Conservation (phyloP, 2,888 invertebrate species). For the Clistopyga incitator region DNA sequence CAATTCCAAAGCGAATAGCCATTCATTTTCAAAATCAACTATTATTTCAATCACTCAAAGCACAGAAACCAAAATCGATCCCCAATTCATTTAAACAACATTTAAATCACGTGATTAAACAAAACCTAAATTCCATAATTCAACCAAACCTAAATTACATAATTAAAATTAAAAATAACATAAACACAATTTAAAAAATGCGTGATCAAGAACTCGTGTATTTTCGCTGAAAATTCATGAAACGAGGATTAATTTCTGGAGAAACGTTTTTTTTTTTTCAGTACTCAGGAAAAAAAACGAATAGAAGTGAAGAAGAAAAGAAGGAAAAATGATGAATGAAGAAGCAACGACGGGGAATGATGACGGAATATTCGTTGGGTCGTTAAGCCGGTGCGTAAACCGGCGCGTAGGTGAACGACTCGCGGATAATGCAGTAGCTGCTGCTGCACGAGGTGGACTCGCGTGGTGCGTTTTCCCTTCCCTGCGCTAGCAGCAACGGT, state of each 20-base stretch:
- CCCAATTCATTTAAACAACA: background rate
- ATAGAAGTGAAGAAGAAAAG: background rate
- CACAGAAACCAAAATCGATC: no score
- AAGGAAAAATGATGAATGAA: background rate
- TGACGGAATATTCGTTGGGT: constrained; percentile 24
- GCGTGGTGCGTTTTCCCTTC: constrained; percentile 45
- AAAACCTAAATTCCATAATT: no score
- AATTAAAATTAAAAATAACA: no score
- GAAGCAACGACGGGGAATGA: background rate
- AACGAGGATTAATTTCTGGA: no score
- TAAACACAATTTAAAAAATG: background rate
- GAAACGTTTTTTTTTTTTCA: no score
- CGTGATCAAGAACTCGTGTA: background rate
- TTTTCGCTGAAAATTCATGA: no score
- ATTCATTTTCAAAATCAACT: background rate
- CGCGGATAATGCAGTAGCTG: constrained; percentile 54
- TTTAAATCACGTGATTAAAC: background rate
- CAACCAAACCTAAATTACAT: no score
- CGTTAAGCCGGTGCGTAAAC: constrained; percentile 44
- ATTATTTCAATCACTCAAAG: background rate
- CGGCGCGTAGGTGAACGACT: constrained; percentile 65
- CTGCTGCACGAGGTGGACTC: constrained; percentile 35
- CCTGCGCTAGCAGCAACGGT: constrained; percentile 43
- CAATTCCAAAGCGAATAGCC: background rate
- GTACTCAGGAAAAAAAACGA: background rate